Evolutionary conservation across 2,113 vertebrate genomes (phyloP), one percentile per base, ranked within the genome.

Genomic region (Myotis lucifugus): DNA sequence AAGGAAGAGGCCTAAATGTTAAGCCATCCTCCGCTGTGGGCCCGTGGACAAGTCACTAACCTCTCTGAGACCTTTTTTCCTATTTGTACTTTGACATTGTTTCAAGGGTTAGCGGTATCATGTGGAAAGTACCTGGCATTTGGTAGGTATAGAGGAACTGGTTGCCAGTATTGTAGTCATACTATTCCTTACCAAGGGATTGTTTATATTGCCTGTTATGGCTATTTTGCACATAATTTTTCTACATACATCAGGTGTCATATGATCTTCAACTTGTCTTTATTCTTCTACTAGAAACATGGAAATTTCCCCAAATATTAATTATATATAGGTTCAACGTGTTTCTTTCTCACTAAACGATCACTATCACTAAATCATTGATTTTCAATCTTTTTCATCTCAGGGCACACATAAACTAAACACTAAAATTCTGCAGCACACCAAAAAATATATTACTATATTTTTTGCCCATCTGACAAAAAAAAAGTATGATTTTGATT

Each of bases 261-360:
- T 61, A 12, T 32, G 72, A 64, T 48, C 46, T 86, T 93, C 42
- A 54, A 73, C 21, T 18, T 87, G 13, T 54, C 69, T 93, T 87
- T 69, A 40, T 86, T 90, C 32, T 96, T 81, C 83, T 81, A 40
- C 72, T 91, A 48, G 37, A 77, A 88, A 48, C 37, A 66, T 70
- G 29, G 34, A 76, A 40, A 46, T 17, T 69, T 87, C 54, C 77
- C 40, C 40, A 84, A 69, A 73, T 25, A 52, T 29, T 52, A 52
- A 50, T 50, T 25, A 46, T 42, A 40, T 70, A 23, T 25, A 82
- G 18, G 54, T 32, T 27, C 32, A 77, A 23, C 1, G 70, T 67
- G 3, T 25, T 85, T 89, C 69, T 77, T 92, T 46, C 59, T 89
- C 84, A 82, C 32, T 59, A 50, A 85, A 54, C 66, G 18, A 32